Evolutionary conservation across 2,888 invertebrate species (phyloP).

Genomic region (Agrotis exclamationis): DNA sequence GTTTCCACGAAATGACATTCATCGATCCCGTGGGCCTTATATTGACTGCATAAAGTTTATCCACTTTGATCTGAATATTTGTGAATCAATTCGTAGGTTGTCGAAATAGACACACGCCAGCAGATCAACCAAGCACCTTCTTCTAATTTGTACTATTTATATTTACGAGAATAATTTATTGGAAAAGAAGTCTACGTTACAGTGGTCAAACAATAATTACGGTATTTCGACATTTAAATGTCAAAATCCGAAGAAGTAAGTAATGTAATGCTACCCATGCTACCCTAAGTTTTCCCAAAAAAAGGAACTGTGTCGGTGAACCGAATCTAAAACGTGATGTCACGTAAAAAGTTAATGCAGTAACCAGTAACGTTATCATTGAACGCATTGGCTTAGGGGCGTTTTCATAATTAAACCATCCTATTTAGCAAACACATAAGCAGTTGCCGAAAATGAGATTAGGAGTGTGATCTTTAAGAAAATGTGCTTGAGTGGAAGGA

Average conservation of each 20-base stretch:
- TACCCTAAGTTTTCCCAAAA: too few species aligned
- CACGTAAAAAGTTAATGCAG: conserved; percentile 26
- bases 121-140: too few species aligned
- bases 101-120: neutral
- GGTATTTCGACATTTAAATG: too few species aligned
- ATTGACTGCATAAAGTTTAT: neutral
- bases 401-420: conserved; percentile 21
- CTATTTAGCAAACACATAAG: conserved; percentile 3
- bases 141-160: too few species aligned
- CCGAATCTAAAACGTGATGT: conserved; percentile 18
- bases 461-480: conserved; percentile 5
- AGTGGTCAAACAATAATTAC: too few species aligned
- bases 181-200: too few species aligned
- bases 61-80: neutral
- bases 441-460: conserved; percentile 15
- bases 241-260: too few species aligned
- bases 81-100: neutral
- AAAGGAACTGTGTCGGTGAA: conserved; percentile 12
- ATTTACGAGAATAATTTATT: too few species aligned
- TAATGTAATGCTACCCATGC: too few species aligned
- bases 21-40: neutral
- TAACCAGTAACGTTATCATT: conserved; percentile 22
- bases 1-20: neutral
- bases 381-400: conserved; percentile 1
- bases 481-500: neutral